Conservation (phyloP, 2,113 vertebrate species). For the Polypterus bichir region DNA sequence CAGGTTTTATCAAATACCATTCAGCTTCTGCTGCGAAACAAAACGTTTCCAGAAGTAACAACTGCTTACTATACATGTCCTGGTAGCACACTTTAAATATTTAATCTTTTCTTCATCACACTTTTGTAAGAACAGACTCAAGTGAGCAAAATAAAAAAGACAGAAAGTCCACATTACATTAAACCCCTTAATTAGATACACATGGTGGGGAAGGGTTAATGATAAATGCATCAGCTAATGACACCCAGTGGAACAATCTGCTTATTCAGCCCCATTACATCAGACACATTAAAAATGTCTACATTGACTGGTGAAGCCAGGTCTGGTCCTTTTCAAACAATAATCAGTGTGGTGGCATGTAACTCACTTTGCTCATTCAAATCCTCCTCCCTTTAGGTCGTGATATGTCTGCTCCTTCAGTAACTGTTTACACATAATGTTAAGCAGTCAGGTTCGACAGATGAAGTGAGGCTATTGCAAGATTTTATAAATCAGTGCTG, state of each 20-base stretch:
- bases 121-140: background rate
- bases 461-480: slow-evolving; percentile 31
- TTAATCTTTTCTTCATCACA: too few relatives aligned
- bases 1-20: too few relatives aligned
- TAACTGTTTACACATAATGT: slow-evolving; percentile 37
- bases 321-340: slow-evolving; percentile 56
- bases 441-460: slow-evolving; percentile 28
- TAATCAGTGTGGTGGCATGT: slow-evolving; percentile 51
- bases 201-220: slow-evolving; percentile 59
- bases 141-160: background rate
- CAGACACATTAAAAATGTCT: slow-evolving; percentile 71
- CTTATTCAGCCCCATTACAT: slow-evolving; percentile 75
- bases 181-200: slow-evolving; percentile 30
- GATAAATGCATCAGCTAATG: slow-evolving; percentile 60
- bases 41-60: too few relatives aligned
- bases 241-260: slow-evolving; percentile 67
- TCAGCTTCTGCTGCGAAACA: too few relatives aligned
- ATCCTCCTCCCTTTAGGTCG: slow-evolving; percentile 19
- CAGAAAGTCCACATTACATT: slow-evolving; percentile 24
- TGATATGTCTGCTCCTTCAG: slow-evolving; percentile 21
- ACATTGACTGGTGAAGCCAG: slow-evolving; percentile 51
- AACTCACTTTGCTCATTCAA: slow-evolving; percentile 23
- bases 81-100: too few relatives aligned
- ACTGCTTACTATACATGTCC: too few relatives aligned
- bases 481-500: slow-evolving; percentile 48